Conservation (phyloP, 2,113 vertebrate genomes). For the Copsychus sechellarum region DNA sequence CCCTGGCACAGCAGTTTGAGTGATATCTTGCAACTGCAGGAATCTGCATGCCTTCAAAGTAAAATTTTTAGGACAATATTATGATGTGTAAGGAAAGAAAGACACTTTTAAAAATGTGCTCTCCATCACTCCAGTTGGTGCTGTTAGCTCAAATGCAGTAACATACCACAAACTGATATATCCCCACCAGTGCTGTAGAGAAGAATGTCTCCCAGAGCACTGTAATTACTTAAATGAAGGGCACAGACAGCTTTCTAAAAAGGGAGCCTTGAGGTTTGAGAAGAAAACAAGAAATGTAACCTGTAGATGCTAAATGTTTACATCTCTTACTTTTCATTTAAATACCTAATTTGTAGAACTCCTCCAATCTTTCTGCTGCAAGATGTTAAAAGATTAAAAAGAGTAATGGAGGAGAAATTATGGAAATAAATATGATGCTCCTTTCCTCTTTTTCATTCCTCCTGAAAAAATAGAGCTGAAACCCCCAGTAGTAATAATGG, state of each 20-base stretch:
- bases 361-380: not conserved
- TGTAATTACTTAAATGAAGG: not conserved
- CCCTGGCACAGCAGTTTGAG: not conserved
- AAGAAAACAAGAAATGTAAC: not conserved
- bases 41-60: not conserved
- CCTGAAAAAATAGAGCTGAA: not conserved
- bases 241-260: not conserved
- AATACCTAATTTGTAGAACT: not conserved
- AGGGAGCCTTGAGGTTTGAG: not conserved
- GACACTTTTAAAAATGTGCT: not conserved
- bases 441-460: not conserved
- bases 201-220: not conserved
- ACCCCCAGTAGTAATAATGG: not conserved
- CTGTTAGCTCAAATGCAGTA: not conserved
- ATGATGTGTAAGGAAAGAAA: not conserved
- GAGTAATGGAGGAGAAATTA: not conserved
- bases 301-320: not conserved
- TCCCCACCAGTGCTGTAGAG: not conserved
- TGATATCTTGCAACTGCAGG: not conserved
- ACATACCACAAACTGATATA: not conserved
- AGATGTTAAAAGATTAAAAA: not conserved
- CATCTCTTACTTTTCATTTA: not conserved
- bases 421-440: rapidly evolving
- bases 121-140: not conserved
- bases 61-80: not conserved